Evolutionary conservation across 2,113 vertebrate genomes (phyloP).

Genomic region (Lophotis ruficrista): DNA sequence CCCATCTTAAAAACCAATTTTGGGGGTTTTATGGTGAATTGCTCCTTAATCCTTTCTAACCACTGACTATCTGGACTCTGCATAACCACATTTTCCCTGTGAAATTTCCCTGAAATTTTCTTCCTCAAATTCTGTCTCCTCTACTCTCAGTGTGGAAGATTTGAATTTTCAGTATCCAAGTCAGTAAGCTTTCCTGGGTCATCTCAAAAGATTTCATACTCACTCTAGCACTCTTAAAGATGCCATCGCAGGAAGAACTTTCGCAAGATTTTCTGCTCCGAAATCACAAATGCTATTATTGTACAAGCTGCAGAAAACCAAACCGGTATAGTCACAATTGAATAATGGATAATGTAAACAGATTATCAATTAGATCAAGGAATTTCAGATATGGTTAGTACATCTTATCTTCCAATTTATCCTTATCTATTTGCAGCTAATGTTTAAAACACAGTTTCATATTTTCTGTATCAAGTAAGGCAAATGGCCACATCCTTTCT

Average conservation of each 20-base stretch:
- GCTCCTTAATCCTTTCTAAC: background rate
- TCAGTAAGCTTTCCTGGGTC: background rate
- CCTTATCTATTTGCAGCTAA: background rate
- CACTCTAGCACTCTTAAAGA: constrained; percentile 89
- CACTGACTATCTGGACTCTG: background rate
- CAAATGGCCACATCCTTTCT: background rate
- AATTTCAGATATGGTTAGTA: background rate
- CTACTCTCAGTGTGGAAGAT: background rate
- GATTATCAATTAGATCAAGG: background rate
- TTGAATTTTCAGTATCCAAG: background rate
- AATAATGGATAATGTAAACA: background rate
- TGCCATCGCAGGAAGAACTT: constrained; percentile 81
- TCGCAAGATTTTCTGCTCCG: constrained; percentile 87
- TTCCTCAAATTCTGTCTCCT: background rate
- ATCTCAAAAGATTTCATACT: constrained; percentile 64
- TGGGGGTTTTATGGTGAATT: background rate
- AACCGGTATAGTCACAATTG: background rate
- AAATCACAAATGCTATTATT: constrained; percentile 87
- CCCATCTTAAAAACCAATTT: background rate
- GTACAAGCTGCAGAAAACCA: constrained; percentile 81
- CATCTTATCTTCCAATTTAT: background rate
- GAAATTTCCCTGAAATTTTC: background rate
- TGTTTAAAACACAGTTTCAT: background rate
- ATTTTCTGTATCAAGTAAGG: background rate
- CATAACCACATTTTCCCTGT: background rate